A percentile compares a stretch with the other conserved stretches of the same genome.
Evolutionary conservation across 2,113 vertebrate genomes (phyloP).

Genomic region (Hirundichthys speculiger): DNA sequence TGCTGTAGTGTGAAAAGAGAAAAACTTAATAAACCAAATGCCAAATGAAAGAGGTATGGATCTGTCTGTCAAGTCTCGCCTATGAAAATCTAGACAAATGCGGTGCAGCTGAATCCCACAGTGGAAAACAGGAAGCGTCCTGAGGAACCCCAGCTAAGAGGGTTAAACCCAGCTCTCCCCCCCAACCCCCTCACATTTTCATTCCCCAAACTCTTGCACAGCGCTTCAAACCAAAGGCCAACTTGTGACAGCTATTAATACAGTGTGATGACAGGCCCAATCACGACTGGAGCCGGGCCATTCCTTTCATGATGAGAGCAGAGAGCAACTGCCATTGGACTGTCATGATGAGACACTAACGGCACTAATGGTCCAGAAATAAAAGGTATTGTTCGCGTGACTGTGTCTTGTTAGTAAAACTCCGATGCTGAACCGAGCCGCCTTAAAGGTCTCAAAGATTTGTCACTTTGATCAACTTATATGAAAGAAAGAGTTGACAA

Average conservation of each 20-base stretch:
- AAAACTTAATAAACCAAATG: too few relatives aligned
- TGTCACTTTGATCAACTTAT: constrained; percentile 15
- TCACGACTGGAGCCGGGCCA: constrained; percentile 47
- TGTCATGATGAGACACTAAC: constrained; percentile 39
- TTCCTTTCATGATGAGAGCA: constrained; percentile 52
- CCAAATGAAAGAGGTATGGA: too few relatives aligned
- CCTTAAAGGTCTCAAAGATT: constrained; percentile 1
- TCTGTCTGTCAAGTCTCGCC: background rate
- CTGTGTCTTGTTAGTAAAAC: constrained; percentile 23
- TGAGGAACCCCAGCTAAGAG: constrained; percentile 14
- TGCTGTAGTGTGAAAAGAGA: too few relatives aligned
- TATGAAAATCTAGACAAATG: constrained; percentile 14
- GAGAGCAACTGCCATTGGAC: constrained; percentile 19
- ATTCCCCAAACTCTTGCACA: constrained; percentile 22
- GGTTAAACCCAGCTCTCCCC: background rate
- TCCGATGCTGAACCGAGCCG: background rate
- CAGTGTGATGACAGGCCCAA: constrained; percentile 61
- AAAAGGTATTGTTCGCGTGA: constrained; percentile 19
- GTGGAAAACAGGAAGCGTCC: constrained; percentile 31
- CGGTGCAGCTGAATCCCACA: constrained; percentile 38
- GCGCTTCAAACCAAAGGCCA: constrained; percentile 40
- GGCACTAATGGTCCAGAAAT: constrained; percentile 9
- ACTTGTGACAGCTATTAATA: constrained; percentile 69
- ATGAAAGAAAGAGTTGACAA: constrained; percentile 43
- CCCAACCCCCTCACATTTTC: background rate